These are phyloP conservation scores for Laspeyria flexula DNA, from an alignment of 2,888 invertebrate species.

Conservation along the genomic window DNA sequence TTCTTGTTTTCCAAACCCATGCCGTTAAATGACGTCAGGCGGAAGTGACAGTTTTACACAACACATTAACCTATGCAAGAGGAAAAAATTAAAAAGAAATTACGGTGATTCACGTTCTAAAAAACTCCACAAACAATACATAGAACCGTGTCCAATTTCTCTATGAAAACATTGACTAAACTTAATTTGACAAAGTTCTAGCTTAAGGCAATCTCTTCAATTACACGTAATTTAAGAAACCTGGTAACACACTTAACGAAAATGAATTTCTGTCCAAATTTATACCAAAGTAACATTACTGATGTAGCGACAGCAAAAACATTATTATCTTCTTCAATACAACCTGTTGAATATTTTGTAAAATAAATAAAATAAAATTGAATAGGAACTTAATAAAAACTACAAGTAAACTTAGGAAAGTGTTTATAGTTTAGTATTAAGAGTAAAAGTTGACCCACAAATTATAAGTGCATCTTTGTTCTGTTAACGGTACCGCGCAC, in stretches of 20 bases:
- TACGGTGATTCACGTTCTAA: slow-evolving; percentile 21
- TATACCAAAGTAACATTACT: no score
- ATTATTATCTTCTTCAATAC: neutral
- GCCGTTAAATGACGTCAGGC: slow-evolving; percentile 13
- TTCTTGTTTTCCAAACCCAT: neutral
- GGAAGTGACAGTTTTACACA: slow-evolving; percentile 38
- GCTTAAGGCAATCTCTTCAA: slow-evolving; percentile 19
- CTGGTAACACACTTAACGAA: slow-evolving; percentile 27
- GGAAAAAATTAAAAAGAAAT: slow-evolving; percentile 31
- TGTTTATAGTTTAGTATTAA: slow-evolving; percentile 37
- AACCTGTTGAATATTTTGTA: neutral
- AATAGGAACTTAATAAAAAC: neutral
- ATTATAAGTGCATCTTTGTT: slow-evolving; percentile 41
- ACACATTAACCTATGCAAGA: slow-evolving; percentile 19
- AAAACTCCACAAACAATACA: neutral
- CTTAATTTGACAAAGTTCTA: neutral
- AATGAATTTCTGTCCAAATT: slow-evolving; percentile 23
- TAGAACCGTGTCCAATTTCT: slow-evolving; percentile 6
- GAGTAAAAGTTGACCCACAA: slow-evolving; percentile 62
- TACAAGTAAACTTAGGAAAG: slow-evolving; percentile 19
- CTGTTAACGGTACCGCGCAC: slow-evolving; percentile 78
- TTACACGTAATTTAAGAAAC: slow-evolving; percentile 12
- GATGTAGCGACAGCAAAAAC: slow-evolving; percentile 19
- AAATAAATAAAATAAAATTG: neutral
- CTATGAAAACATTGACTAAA: neutral